Conservation (phyloP, 2,113 vertebrate genomes). For the Myodes glareolus region DNA sequence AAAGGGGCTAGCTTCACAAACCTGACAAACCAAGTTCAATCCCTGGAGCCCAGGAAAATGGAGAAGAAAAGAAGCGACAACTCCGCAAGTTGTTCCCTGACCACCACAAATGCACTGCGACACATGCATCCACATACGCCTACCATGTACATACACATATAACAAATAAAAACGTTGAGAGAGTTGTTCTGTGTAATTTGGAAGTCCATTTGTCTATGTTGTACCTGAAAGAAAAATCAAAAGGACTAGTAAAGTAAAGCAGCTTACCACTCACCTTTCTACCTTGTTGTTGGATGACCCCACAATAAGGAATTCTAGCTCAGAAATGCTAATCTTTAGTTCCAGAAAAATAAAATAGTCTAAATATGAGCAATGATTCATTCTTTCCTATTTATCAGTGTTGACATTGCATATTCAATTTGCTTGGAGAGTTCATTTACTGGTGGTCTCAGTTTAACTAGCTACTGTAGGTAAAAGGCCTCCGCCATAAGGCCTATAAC, state of each 20-base stretch:
- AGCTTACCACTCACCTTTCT: background rate
- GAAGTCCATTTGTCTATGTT: background rate
- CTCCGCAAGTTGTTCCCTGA: conserved; percentile 87
- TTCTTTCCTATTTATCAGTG: conserved; percentile 95
- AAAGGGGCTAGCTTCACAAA: background rate
- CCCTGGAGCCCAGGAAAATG: background rate
- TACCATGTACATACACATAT: background rate
- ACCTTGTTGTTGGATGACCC: background rate
- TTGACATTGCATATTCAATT: conserved; percentile 84
- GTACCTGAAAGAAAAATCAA: background rate
- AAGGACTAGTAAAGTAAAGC: background rate
- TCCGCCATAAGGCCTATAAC: conserved; percentile 91
- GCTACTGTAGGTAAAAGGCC: background rate
- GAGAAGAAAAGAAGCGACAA: background rate
- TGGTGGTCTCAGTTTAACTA: conserved; percentile 91
- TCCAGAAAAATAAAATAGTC: conserved; percentile 85
- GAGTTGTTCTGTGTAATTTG: background rate
- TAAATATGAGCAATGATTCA: conserved; percentile 90
- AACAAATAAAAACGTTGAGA: background rate
- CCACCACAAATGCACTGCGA: background rate
- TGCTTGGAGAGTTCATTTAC: conserved; percentile 93
- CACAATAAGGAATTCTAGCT: background rate
- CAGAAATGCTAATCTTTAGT: conserved; percentile 79
- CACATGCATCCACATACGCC: background rate
- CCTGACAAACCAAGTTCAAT: background rate